A percentile compares a stretch with the other conserved stretches of the same genome.
These are phyloP conservation scores for Kuschelorhynchus macadamiae DNA, from an alignment of 2,888 invertebrate genomes.

Conservation along the genomic window DNA sequence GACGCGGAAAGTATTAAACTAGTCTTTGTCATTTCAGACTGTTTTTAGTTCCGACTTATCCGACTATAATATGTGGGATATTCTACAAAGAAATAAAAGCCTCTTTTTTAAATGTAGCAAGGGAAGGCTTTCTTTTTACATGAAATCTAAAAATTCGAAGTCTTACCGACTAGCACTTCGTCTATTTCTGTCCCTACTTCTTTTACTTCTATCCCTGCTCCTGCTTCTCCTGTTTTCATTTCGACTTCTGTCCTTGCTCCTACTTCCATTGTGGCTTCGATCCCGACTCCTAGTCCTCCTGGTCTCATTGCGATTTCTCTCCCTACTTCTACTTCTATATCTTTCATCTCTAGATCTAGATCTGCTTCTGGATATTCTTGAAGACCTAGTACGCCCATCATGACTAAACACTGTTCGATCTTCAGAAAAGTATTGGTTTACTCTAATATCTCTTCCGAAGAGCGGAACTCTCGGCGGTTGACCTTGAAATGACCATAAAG, in stretches of 20 bases:
- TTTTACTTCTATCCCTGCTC: constrained; percentile 16
- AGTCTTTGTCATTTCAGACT: too few species aligned
- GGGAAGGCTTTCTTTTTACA: too few species aligned
- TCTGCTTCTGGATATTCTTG: constrained; percentile 11
- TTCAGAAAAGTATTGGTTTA: constrained; percentile 39
- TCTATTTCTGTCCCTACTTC: constrained; percentile 7
- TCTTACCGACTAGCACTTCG: constrained; percentile 11
- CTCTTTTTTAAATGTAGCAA: too few species aligned
- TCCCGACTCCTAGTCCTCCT: constrained; percentile 9
- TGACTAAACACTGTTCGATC: constrained; percentile 21
- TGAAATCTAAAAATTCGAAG: too few species aligned
- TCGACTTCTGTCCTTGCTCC: constrained; percentile 2
- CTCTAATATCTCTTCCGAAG: constrained; percentile 38
- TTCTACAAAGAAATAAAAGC: too few species aligned
- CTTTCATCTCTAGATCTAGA: constrained; percentile 29
- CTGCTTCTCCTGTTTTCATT: background rate
- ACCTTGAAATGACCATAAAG: too few species aligned
- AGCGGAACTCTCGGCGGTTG: constrained; percentile 21
- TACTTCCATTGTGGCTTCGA: constrained; percentile 12
- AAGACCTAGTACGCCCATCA: constrained; percentile 1
- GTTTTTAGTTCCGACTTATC: too few species aligned
- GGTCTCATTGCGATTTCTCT: constrained; percentile 14
- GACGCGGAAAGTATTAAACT: too few species aligned
- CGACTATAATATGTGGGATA: too few species aligned
- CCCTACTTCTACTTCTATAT: constrained; percentile 8